These are phyloP conservation scores for Neomonachus schauinslandi DNA, from an alignment of 2,113 vertebrate species.

Conservation along the genomic window DNA sequence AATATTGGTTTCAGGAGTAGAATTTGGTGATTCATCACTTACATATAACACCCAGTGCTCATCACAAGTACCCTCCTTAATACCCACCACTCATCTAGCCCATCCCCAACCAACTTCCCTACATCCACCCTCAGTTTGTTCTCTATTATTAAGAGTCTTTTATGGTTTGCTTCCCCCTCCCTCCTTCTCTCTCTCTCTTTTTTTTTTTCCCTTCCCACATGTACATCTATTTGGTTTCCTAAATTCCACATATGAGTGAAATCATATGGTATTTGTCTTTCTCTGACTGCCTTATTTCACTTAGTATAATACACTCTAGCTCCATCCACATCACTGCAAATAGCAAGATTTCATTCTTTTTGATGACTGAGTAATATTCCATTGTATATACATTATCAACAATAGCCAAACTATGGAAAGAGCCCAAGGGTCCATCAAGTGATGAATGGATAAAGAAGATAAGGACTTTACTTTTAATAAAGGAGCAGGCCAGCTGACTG, in stretches of 20 bases:
- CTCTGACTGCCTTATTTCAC: neutral
- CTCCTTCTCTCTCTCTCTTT: too few relatives aligned
- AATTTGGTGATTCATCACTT: too few relatives aligned
- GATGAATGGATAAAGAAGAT: neutral
- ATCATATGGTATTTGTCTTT: neutral
- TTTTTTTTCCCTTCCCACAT: too few relatives aligned
- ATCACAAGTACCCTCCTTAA: too few relatives aligned
- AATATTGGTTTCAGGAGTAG: too few relatives aligned
- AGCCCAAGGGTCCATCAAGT: neutral
- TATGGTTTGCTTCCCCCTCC: too few relatives aligned
- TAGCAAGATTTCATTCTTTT: neutral
- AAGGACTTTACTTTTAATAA: neutral
- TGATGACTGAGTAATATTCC: neutral
- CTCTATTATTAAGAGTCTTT: too few relatives aligned
- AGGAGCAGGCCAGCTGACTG: rapidly evolving
- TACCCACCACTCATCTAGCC: too few relatives aligned
- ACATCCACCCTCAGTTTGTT: too few relatives aligned
- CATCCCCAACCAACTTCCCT: too few relatives aligned
- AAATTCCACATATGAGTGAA: neutral
- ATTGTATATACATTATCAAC: neutral
- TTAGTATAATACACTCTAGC: neutral
- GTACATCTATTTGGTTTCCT: too few relatives aligned
- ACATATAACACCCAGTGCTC: too few relatives aligned
- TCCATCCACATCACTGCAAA: neutral
- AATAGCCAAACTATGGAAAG: neutral